phyloP scores from a whole-genome alignment of 2,113 vertebrate genomes.

The Pionites leucogaster region DNA sequence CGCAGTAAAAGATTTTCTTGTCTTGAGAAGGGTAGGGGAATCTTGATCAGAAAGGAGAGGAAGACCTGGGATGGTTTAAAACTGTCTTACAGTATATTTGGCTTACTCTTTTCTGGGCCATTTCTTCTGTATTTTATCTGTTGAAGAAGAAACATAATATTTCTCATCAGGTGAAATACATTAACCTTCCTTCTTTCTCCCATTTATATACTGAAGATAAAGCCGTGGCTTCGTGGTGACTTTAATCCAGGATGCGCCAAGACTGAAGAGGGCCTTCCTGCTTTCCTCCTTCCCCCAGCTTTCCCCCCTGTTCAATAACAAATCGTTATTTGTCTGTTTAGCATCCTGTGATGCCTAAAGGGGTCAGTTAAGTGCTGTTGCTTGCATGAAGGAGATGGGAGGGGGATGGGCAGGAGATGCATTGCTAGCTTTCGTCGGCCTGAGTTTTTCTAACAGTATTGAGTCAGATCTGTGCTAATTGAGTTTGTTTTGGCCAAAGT shows the following conservation, averaged over 20 bases:
- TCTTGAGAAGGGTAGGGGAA: neutral
- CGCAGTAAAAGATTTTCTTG: neutral
- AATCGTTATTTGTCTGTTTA: conserved; percentile 34
- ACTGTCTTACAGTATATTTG: neutral
- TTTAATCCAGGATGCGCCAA: neutral
- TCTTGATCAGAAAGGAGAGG: neutral
- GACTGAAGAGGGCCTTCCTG: neutral
- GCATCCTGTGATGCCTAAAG: conserved; percentile 33
- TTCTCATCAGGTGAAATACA: neutral
- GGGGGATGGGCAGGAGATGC: neutral
- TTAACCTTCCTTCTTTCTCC: neutral
- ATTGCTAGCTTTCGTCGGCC: neutral
- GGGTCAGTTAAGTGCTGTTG: conserved; percentile 23
- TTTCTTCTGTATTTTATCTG: neutral
- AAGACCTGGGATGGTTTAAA: neutral
- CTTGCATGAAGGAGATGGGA: neutral
- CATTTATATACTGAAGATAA: neutral
- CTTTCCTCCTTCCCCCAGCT: neutral
- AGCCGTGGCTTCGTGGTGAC: neutral
- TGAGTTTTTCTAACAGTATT: neutral
- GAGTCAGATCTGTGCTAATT: neutral
- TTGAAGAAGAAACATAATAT: neutral
- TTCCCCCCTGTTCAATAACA: neutral
- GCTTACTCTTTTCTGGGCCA: neutral
- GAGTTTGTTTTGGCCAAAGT: neutral